These are phyloP conservation scores for Psittacus erithacus DNA, from an alignment of 2,113 vertebrate genomes.

Conservation along the genomic window DNA sequence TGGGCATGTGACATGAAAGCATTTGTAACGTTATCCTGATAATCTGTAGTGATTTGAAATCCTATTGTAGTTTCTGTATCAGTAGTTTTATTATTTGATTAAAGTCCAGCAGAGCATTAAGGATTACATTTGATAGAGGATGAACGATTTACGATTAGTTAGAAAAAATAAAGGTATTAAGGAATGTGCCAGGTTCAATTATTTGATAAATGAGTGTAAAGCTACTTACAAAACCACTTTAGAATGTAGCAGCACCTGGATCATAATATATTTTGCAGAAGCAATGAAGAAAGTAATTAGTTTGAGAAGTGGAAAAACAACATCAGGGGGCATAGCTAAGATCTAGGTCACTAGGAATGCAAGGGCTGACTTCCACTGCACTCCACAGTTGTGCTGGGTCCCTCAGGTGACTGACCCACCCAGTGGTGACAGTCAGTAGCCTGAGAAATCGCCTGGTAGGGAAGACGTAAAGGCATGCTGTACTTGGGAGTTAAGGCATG, in stretches of 20 bases:
- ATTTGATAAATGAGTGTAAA: conserved; percentile 33
- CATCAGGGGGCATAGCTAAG: background rate
- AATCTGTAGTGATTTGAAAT: conserved; percentile 41
- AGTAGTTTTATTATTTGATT: conserved; percentile 46
- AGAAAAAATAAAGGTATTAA: conserved; percentile 50
- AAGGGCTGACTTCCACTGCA: background rate
- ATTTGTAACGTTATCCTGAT: conserved; percentile 32
- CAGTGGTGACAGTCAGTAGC: background rate
- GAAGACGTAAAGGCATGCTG: background rate
- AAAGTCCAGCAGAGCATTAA: conserved; percentile 36
- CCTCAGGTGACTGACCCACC: accelerated
- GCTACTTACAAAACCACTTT: background rate
- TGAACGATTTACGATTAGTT: conserved; percentile 44
- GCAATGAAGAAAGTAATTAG: background rate
- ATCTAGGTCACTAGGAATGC: background rate
- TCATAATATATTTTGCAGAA: background rate
- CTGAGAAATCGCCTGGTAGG: accelerated
- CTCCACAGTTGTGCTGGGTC: background rate
- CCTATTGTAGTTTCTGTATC: conserved; percentile 36
- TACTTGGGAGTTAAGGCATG: background rate
- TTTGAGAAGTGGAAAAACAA: background rate
- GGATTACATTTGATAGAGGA: conserved; percentile 40
- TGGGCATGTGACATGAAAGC: background rate
- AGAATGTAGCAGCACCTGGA: background rate
- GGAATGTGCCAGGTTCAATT: conserved; percentile 20